Conservation (phyloP, 2,797 vertebrate species). For the Pogoniulus pusillus region DNA sequence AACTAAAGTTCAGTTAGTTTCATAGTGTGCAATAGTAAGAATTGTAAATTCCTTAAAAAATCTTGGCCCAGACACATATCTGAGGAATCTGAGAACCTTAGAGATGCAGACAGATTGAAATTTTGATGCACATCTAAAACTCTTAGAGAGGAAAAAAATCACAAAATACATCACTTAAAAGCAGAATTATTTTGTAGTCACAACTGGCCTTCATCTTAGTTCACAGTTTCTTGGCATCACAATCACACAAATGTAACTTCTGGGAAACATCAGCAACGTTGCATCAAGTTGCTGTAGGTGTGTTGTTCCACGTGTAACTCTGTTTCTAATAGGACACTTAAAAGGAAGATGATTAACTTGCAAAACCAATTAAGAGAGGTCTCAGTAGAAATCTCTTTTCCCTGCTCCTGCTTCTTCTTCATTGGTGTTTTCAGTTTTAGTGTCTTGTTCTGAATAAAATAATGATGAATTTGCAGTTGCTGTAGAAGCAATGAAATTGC, state of each 20-base stretch:
- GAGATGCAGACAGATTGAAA: not conserved
- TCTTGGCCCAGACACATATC: not conserved
- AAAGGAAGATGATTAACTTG: not conserved
- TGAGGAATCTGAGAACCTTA: not conserved
- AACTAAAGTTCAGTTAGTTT: not conserved
- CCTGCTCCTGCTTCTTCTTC: not conserved
- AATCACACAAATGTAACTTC: not conserved
- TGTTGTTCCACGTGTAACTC: not conserved
- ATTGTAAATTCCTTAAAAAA: not conserved
- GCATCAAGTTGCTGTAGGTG: not conserved
- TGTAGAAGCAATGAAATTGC: not conserved
- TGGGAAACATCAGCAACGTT: not conserved
- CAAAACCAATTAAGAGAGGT: not conserved
- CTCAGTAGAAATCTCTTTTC: not conserved
- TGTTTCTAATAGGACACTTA: not conserved
- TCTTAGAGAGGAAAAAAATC: not conserved
- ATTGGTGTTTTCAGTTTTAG: not conserved
- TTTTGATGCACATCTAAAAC: not conserved
- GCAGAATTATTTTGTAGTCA: not conserved
- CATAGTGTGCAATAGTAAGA: not conserved
- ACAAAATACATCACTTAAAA: not conserved
- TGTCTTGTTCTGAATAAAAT: not conserved
- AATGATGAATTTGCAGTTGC: not conserved
- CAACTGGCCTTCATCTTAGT: not conserved
- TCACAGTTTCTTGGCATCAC: not conserved